A percentile compares a stretch with the other conserved stretches of the same genome.
Evolutionary conservation across 2,113 vertebrate genomes (phyloP).

Genomic region (Odocoileus virginianus): DNA sequence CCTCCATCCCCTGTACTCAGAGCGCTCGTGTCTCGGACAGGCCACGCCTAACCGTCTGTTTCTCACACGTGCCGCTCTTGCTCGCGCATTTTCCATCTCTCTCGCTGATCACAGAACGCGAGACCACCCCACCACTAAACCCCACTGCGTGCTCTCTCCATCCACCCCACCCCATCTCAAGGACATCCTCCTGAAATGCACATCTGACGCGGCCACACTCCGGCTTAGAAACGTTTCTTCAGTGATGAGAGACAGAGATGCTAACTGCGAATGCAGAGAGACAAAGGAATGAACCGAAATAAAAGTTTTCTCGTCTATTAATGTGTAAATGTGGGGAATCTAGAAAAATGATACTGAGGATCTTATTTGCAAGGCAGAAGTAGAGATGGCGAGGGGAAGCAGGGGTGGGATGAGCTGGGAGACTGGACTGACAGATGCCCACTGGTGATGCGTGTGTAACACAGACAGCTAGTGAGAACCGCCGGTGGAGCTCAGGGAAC

Average conservation of each 20-base stretch:
- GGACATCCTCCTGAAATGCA: background rate
- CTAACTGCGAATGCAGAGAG: background rate
- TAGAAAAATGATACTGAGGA: background rate
- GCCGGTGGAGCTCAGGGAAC: rapidly evolving
- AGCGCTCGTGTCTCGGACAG: rapidly evolving
- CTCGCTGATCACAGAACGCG: too few species aligned
- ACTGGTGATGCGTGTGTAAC: rapidly evolving
- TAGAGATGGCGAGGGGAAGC: background rate
- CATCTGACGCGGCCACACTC: background rate
- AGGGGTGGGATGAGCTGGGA: background rate
- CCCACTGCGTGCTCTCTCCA: background rate
- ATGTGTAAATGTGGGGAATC: background rate
- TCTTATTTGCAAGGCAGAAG: background rate
- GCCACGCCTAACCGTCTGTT: background rate
- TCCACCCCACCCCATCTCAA: background rate
- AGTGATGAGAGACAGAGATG: background rate
- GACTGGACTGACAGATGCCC: rapidly evolving
- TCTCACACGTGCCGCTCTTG: background rate
- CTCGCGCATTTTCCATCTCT: background rate
- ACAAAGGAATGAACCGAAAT: background rate
- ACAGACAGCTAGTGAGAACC: rapidly evolving
- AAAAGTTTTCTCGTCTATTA: background rate
- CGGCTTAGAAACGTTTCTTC: background rate
- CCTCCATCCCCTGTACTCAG: too few species aligned
- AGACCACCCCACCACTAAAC: rapidly evolving